Evolutionary conservation across 1,140 invertebrate genomes (phyloP).

Genomic region (Lepidurus apus): DNA sequence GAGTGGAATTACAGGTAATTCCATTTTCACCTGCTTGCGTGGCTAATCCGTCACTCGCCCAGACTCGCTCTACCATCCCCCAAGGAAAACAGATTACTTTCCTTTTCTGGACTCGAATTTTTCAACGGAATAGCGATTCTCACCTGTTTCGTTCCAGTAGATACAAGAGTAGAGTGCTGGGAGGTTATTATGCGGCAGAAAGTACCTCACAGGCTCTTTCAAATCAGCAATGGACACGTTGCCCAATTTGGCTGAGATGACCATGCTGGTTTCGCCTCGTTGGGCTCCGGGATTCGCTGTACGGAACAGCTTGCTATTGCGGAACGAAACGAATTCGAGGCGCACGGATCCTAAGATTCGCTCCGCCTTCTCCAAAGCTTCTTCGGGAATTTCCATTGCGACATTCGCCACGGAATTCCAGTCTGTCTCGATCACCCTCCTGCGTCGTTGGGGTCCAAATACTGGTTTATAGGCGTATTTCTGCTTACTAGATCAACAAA

Average conservation of each 20-base stretch:
- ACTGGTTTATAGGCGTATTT: not conserved
- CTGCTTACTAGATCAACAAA: not conserved
- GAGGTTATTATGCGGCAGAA: slow-evolving; percentile 40
- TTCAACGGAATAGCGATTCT: slow-evolving; percentile 34
- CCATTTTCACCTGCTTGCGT: slow-evolving; percentile 42
- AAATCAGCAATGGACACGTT: slow-evolving; percentile 44
- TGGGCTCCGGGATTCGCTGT: slow-evolving; percentile 31
- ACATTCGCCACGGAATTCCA: slow-evolving; percentile 32
- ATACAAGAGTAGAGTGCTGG: slow-evolving; percentile 44
- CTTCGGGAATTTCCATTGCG: slow-evolving; percentile 36
- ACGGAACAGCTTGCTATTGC: slow-evolving; percentile 41
- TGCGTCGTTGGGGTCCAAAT: slow-evolving; percentile 12
- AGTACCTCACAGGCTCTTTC: slow-evolving; percentile 44
- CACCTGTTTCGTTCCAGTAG: slow-evolving; percentile 48
- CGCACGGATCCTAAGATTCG: slow-evolving; percentile 36
- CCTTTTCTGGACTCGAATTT: not conserved
- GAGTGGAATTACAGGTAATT: slow-evolving; percentile 47
- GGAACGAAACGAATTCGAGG: slow-evolving; percentile 40
- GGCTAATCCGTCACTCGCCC: slow-evolving; percentile 47
- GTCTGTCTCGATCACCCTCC: not conserved
- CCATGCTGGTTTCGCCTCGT: slow-evolving; percentile 32
- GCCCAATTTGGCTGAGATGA: slow-evolving; percentile 39
- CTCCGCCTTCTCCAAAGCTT: slow-evolving; percentile 34
- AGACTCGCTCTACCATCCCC: slow-evolving; percentile 42
- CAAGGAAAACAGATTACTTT: slow-evolving; percentile 20